Base-by-base conservation (phyloP, 64 coral and sea anemone species). In the Pocillopora damicornis region DNA sequence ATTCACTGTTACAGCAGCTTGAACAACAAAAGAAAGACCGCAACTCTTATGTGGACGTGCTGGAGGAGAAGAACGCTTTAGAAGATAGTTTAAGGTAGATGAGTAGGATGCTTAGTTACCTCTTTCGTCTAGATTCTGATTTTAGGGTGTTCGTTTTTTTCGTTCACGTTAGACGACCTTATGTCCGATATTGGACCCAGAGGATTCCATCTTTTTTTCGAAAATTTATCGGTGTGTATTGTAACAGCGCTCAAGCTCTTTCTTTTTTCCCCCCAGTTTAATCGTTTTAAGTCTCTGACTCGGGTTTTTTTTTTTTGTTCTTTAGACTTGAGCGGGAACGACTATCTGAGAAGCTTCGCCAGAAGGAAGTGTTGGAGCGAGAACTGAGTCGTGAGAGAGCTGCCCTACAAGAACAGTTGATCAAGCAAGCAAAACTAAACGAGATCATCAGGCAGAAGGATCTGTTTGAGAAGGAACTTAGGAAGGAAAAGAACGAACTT, bases 361-460 rank as follows among this genome's bases (percentile, higher is more conserved):
- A 98, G n/a, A 98, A 98, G 59, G 96, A 95, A 35, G 88, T 95
- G 9, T 83, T 98, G 0, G 96, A 98, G 86, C 76, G 90, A 37
- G 93, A 98, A 79, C 60, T 98, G 20, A 94, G 95, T 79, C 78
- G 93, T 58, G 96, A 98, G 62, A 91, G 96, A 71, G 88, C 90
- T 17, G 88, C 96, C 1, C 82, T 98, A 15, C 96, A 98, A 76
- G 93, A 93, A 67, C 96, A 98, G 35, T 77, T 98, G 36, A 92
- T 98, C 9, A 94, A 94, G 67, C 96, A 98, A 59, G 93, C 93
- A 9, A 98, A 94, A 90, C 90, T 98, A 42, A 98, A 98, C 60
- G 96, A 98, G 83, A 80, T 98, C 10, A 98, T 98, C 75, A 72
- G 93, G 75, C 93, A 98, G 73, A 98, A 98, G 36, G 96, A 95